Evolutionary conservation across 2,113 vertebrate genomes (phyloP).

Genomic region (Vireo altiloquus): DNA sequence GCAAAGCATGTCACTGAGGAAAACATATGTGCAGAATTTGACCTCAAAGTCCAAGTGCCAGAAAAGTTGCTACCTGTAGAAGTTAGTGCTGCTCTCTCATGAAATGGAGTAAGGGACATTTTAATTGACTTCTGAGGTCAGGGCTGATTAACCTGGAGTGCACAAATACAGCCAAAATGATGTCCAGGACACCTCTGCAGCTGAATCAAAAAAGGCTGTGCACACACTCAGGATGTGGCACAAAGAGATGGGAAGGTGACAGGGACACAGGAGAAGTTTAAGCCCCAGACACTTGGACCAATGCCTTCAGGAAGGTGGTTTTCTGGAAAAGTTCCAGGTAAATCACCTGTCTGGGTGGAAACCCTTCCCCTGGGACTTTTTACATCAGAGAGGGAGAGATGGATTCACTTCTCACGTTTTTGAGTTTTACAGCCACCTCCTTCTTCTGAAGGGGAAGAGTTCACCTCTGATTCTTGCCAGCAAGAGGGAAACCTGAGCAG

Average conservation of each 20-base stretch:
- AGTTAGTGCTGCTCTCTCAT: neutral
- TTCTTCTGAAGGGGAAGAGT: neutral
- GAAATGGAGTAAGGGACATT: neutral
- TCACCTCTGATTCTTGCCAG: neutral
- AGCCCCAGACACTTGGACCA: neutral
- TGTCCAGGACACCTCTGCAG: accelerated
- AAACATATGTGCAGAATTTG: neutral
- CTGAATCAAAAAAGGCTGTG: neutral
- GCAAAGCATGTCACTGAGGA: neutral
- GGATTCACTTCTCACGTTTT: neutral
- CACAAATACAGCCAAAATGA: neutral
- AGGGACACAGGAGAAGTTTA: neutral
- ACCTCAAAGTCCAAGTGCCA: neutral
- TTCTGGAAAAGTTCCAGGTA: neutral
- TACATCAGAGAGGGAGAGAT: neutral
- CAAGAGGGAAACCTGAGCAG: neutral
- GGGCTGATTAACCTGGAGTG: neutral
- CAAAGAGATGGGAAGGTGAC: neutral
- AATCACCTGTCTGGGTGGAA: neutral
- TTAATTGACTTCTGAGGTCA: neutral
- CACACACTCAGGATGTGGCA: neutral
- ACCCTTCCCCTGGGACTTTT: neutral
- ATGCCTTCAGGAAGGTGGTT: neutral
- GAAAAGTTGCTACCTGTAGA: neutral
- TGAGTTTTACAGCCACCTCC: neutral